Evolutionary conservation across 2,888 invertebrate genomes (phyloP).

Genomic region (Gisinianus flammeolus): DNA sequence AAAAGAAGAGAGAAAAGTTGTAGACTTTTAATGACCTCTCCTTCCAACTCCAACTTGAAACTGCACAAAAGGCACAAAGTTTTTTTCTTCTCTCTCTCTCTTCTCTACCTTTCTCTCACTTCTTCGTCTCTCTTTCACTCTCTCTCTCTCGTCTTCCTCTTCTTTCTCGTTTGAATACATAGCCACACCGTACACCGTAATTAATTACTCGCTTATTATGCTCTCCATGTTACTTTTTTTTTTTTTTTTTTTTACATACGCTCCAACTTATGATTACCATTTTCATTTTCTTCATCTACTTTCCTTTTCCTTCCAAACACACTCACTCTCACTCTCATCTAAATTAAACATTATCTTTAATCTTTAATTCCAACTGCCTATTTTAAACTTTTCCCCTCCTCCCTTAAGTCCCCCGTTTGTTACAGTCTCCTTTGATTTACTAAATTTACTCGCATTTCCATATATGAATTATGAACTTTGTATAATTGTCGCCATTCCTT

Average conservation of each 20-base stretch:
- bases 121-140: not conserved
- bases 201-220: not conserved
- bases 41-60: not conserved
- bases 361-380: no score
- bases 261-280: not conserved
- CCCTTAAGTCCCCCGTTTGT: no score
- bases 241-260: not conserved
- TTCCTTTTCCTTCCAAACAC: not conserved
- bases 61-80: not conserved
- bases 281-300: not conserved
- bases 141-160: not conserved
- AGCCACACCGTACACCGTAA: not conserved
- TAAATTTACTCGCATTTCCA: no score
- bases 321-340: no score
- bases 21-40: not conserved
- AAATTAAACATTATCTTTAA: no score
- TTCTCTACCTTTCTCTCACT: not conserved
- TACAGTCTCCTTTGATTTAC: no score
- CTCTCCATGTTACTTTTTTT: not conserved
- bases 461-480: not conserved
- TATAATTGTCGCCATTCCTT: not conserved
- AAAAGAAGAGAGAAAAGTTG: no score
- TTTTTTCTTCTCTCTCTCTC: not conserved
- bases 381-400: no score
- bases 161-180: not conserved